A percentile compares a stretch with the other conserved stretches of the same genome.
Conservation (phyloP, 2,888 invertebrate species). For the Ophion obscuratus region DNA sequence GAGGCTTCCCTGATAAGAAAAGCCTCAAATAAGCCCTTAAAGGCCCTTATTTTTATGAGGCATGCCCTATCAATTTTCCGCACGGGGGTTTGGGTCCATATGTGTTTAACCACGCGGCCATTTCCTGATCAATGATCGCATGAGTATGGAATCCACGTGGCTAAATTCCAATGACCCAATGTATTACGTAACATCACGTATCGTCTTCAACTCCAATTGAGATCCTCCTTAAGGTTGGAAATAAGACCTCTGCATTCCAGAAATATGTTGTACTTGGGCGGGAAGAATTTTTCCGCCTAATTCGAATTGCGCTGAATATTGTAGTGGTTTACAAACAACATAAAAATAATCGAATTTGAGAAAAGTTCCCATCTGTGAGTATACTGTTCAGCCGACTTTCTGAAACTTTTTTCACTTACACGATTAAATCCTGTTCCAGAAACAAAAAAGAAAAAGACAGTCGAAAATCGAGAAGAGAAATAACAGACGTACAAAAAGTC, state of each 20-base stretch:
- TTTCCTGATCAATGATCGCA: background rate
- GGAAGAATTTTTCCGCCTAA: too few species aligned
- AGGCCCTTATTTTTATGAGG: too few species aligned
- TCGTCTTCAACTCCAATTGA: background rate
- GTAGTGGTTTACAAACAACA: too few species aligned
- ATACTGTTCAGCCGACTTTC: too few species aligned
- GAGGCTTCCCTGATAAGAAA: too few species aligned
- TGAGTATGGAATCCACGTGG: background rate
- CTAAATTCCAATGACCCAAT: background rate
- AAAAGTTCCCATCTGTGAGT: too few species aligned
- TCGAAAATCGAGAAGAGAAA: conserved; percentile 20
- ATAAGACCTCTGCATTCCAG: background rate
- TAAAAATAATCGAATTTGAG: too few species aligned
- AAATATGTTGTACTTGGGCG: background rate
- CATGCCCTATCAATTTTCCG: too few species aligned
- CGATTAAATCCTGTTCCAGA: background rate
- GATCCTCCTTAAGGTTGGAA: background rate
- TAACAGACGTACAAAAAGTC: background rate
- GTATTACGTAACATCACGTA: background rate
- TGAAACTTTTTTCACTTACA: background rate
- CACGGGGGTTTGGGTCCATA: too few species aligned
- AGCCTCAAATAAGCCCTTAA: too few species aligned
- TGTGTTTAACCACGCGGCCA: too few species aligned
- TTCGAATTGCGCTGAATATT: too few species aligned
- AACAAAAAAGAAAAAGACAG: conserved; percentile 2